Conservation (phyloP, 2,113 vertebrate species). For the Casuarius casuarius region DNA sequence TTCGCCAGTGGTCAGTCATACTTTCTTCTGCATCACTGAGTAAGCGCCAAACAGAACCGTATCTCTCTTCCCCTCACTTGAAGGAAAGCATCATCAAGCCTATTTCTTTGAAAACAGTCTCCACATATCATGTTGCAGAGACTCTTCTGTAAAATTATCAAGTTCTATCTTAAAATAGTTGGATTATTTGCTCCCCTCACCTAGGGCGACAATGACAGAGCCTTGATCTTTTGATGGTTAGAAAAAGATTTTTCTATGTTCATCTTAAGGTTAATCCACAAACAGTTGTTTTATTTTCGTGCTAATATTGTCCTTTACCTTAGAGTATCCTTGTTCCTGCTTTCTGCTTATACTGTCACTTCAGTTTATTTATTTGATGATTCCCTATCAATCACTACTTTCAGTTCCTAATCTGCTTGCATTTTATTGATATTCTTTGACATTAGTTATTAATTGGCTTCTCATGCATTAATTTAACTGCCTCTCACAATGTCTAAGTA, state of each 20-base stretch:
- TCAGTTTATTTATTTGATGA: not conserved
- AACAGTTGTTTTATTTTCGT: not conserved
- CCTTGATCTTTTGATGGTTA: not conserved
- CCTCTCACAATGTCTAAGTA: not conserved
- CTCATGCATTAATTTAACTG: not conserved
- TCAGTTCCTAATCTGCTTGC: not conserved
- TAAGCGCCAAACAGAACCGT: not conserved
- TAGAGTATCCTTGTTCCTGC: not conserved
- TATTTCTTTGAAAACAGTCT: conserved; percentile 9
- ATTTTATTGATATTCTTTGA: not conserved
- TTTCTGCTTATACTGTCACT: not conserved
- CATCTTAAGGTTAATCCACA: not conserved
- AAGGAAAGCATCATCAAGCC: not conserved
- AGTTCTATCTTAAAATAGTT: conserved; percentile 59
- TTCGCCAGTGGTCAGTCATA: not conserved
- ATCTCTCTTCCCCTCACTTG: not conserved
- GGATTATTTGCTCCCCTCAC: not conserved
- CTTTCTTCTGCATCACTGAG: not conserved
- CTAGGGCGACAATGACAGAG: not conserved
- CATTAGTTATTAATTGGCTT: not conserved
- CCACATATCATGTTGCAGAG: conserved; percentile 13
- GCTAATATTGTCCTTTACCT: not conserved
- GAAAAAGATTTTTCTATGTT: not conserved
- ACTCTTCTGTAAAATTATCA: conserved; percentile 46
- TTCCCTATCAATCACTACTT: not conserved